A percentile compares a stretch with the other conserved stretches of the same genome.
Conservation (phyloP, 2,113 vertebrate species). For the Pollachius pollachius region DNA sequence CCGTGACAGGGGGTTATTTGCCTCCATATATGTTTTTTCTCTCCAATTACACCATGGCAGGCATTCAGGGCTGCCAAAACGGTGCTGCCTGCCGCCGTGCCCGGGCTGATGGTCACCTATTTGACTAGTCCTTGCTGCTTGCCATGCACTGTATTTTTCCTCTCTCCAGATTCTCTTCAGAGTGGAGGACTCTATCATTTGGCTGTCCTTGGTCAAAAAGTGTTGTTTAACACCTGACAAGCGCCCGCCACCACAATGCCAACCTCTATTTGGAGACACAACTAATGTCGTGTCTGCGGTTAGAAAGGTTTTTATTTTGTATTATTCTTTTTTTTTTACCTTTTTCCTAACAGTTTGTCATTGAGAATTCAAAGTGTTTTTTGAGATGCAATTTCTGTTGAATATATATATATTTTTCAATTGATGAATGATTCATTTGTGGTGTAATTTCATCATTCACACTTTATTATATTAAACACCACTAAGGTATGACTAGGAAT, state of each 20-base stretch:
- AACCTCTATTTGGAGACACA: slow-evolving; percentile 57
- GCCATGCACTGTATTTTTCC: slow-evolving; percentile 77
- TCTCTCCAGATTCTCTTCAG: slow-evolving; percentile 69
- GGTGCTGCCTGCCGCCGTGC: background rate
- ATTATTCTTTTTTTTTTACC: background rate
- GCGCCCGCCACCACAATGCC: slow-evolving; percentile 64
- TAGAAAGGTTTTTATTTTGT: background rate
- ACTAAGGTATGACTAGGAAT: too few relatives aligned
- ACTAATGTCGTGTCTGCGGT: slow-evolving; percentile 47
- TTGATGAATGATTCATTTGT: too few relatives aligned
- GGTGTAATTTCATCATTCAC: too few relatives aligned
- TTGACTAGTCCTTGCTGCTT: slow-evolving; percentile 76
- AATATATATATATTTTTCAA: too few relatives aligned
- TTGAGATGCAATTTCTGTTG: slow-evolving; percentile 4
- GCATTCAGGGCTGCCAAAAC: slow-evolving; percentile 71
- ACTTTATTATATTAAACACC: too few relatives aligned
- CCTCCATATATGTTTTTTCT: slow-evolving; percentile 83
- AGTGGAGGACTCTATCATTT: slow-evolving; percentile 76
- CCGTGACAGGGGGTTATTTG: slow-evolving; percentile 83
- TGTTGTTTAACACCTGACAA: slow-evolving; percentile 79
- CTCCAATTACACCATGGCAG: slow-evolving; percentile 80
- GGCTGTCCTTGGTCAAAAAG: slow-evolving; percentile 73
- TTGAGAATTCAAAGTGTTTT: slow-evolving; percentile 18
- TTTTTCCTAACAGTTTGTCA: slow-evolving; percentile 15
- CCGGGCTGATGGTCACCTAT: slow-evolving; percentile 76